Conservation (phyloP, 2,113 vertebrate genomes). For the Lichenostomus cassidix region DNA sequence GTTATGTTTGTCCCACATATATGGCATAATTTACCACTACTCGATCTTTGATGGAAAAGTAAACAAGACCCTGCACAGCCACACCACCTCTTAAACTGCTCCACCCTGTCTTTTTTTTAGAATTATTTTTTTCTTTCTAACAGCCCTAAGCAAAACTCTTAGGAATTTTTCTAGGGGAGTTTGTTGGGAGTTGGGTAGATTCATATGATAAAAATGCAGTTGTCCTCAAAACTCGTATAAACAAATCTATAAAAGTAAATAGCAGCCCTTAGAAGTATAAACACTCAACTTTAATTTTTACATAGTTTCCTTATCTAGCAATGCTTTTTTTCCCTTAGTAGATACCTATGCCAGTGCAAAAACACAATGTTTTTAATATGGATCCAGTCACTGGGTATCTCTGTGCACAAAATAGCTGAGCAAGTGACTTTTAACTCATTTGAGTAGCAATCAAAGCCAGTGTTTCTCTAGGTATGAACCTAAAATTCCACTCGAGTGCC, state of each 20-base stretch:
- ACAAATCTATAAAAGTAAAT: constrained; percentile 61
- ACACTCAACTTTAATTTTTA: constrained; percentile 48
- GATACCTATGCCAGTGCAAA: neutral
- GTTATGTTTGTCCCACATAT: constrained; percentile 17
- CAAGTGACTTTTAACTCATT: neutral
- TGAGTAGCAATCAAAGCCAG: neutral
- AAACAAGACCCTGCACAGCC: constrained; percentile 35
- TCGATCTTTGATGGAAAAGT: constrained; percentile 40
- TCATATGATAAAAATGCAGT: constrained; percentile 53
- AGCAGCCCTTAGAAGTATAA: constrained; percentile 25
- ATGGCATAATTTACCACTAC: neutral
- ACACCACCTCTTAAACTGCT: constrained; percentile 37
- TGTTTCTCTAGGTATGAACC: neutral
- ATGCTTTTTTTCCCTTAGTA: constrained; percentile 17
- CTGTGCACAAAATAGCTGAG: neutral
- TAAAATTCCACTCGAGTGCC: neutral
- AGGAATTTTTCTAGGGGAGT: constrained; percentile 14
- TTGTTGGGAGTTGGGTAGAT: neutral
- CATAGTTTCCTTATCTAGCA: constrained; percentile 25
- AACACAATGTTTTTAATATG: neutral
- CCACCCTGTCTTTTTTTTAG: neutral
- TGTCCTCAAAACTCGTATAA: constrained; percentile 48
- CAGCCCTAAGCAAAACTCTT: neutral
- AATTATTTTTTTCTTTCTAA: constrained; percentile 21
- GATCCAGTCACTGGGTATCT: neutral